A percentile compares a stretch with the other conserved stretches of the same genome.
Evolutionary conservation across 2,113 vertebrate species (phyloP).

Genomic region (Aythya baeri): DNA sequence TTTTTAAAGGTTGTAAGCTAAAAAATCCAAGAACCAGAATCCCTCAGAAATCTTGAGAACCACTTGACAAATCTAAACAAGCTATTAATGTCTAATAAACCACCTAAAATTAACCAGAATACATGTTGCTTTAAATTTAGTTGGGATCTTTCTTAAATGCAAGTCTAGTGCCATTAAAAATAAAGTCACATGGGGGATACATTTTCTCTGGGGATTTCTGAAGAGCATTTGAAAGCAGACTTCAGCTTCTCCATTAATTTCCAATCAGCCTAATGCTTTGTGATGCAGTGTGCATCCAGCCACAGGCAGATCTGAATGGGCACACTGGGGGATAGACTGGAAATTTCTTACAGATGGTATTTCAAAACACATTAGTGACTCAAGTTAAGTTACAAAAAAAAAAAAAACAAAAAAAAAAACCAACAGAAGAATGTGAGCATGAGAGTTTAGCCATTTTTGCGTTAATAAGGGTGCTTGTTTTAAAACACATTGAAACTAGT

Average conservation of each 20-base stretch:
- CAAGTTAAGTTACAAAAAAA: slow-evolving; percentile 21
- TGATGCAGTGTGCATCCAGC: slow-evolving; percentile 54
- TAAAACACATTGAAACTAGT: slow-evolving; percentile 10
- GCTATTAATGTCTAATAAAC: not conserved
- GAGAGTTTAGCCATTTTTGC: slow-evolving; percentile 9
- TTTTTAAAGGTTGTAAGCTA: not conserved
- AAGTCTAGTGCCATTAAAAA: slow-evolving; percentile 27
- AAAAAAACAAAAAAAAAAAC: not conserved
- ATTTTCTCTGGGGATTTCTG: slow-evolving; percentile 45
- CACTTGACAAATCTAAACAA: not conserved
- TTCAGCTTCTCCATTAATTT: slow-evolving; percentile 55
- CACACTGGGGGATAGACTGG: slow-evolving; percentile 46
- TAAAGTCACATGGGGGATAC: not conserved
- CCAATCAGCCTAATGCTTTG: slow-evolving; percentile 58
- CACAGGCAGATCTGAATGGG: slow-evolving; percentile 30
- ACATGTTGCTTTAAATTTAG: not conserved
- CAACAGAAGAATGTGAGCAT: not conserved
- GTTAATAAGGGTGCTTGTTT: slow-evolving; percentile 19
- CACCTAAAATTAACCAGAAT: not conserved
- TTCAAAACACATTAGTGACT: slow-evolving; percentile 55
- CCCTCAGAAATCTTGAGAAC: not conserved
- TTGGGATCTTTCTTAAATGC: slow-evolving; percentile 23
- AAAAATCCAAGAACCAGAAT: not conserved
- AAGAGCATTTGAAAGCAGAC: slow-evolving; percentile 36
- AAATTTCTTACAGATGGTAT: slow-evolving; percentile 63